phyloP scores from a whole-genome alignment of 1,140 invertebrate species.

The Pararge aegeria region DNA sequence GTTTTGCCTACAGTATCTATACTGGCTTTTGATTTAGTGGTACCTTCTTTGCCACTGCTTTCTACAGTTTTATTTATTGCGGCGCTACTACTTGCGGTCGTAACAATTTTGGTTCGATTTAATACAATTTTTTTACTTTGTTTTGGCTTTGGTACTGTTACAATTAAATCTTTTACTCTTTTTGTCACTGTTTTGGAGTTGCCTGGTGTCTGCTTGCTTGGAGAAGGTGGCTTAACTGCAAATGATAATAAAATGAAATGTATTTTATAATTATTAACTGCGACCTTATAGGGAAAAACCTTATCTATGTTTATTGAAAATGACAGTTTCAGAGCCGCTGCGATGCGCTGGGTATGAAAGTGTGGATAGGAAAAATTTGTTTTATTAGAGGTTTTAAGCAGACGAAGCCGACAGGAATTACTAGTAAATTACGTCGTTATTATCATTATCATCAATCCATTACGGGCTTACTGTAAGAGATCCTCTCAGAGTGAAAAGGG shows the following conservation, averaged over 20 bases:
- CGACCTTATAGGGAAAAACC: no score
- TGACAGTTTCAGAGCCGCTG: no score
- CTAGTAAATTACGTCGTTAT: no score
- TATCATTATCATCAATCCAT: no score
- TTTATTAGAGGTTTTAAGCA: no score
- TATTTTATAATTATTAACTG: background rate
- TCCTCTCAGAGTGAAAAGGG: no score
- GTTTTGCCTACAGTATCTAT: background rate
- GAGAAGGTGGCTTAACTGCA: conserved; percentile 12
- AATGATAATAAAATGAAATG: background rate
- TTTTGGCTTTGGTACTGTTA: conserved; percentile 56
- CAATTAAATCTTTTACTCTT: conserved; percentile 54
- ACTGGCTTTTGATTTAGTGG: background rate
- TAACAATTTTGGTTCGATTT: conserved; percentile 54
- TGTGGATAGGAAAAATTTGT: no score
- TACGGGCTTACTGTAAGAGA: no score
- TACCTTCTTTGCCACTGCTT: background rate
- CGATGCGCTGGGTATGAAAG: no score
- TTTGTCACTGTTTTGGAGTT: conserved; percentile 47
- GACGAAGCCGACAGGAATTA: no score
- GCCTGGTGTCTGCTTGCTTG: conserved; percentile 15
- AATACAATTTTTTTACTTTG: conserved; percentile 70
- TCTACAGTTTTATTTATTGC: conserved; percentile 7
- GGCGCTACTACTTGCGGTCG: conserved; percentile 8
- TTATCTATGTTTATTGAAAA: no score